Percentiles rank a stretch among this genome's conserved stretches.
These are phyloP conservation scores for Sphaerodactylus townsendi DNA, from an alignment of 2,113 vertebrate genomes.

Conservation along the genomic window DNA sequence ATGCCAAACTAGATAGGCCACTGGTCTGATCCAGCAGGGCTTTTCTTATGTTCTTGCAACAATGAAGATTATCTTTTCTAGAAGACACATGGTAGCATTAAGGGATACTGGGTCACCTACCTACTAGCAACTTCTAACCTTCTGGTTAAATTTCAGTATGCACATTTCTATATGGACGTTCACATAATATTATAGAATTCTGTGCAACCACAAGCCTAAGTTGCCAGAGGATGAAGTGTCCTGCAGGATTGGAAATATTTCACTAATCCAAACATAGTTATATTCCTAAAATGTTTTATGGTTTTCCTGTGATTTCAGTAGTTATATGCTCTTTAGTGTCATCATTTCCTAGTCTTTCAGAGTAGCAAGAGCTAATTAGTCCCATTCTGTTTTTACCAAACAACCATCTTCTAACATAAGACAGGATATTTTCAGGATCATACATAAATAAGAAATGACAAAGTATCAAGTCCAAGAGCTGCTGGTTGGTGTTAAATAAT, in stretches of 20 bases:
- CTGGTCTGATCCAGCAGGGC: too few relatives aligned
- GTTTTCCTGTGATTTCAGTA: not conserved
- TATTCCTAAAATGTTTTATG: not conserved
- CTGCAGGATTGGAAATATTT: not conserved
- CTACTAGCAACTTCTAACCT: not conserved
- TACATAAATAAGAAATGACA: constrained; percentile 39
- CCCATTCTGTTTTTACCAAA: not conserved
- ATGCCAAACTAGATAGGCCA: too few relatives aligned
- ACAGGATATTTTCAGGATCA: constrained; percentile 30
- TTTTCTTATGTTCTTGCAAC: too few relatives aligned
- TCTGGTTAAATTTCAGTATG: not conserved
- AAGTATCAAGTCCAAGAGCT: constrained; percentile 27
- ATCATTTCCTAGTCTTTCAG: constrained; percentile 16
- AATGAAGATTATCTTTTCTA: too few relatives aligned
- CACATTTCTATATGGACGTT: not conserved
- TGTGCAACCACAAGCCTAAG: not conserved
- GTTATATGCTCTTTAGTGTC: not conserved
- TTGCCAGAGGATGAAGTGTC: not conserved
- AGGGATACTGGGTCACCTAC: too few relatives aligned
- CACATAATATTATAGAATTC: not conserved
- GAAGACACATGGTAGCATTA: too few relatives aligned
- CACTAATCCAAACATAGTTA: not conserved
- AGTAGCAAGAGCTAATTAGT: not conserved
- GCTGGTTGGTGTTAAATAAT: constrained; percentile 41
- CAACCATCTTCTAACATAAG: constrained; percentile 23